A percentile compares a stretch with the other conserved stretches of the same genome.
These are phyloP conservation scores for Perca schrenkii DNA, from an alignment of 2,113 vertebrate genomes.

Conservation along the genomic window DNA sequence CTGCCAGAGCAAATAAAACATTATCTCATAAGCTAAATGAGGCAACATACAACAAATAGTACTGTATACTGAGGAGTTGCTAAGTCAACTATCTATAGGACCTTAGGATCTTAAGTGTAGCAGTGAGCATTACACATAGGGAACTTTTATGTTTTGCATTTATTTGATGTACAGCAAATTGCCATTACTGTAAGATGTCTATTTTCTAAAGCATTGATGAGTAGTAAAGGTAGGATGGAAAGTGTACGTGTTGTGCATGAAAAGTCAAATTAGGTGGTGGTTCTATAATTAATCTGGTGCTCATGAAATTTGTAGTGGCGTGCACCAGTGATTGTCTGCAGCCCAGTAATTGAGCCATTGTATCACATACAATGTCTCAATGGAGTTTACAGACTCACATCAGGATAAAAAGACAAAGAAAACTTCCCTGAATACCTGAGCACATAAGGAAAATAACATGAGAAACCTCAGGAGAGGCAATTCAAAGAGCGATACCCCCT, in stretches of 20 bases:
- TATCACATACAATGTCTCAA: constrained; percentile 2
- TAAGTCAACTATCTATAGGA: constrained; percentile 37
- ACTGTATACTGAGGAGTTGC: constrained; percentile 6
- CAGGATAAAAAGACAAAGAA: neutral
- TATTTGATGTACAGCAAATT: constrained; percentile 7
- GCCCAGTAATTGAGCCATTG: constrained; percentile 14
- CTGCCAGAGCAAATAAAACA: too few relatives aligned
- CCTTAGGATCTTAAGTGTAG: constrained; percentile 24
- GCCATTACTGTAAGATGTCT: neutral
- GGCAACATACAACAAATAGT: constrained; percentile 14
- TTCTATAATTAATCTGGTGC: neutral
- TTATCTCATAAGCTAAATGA: constrained; percentile 19
- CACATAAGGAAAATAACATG: constrained; percentile 13
- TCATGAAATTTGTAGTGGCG: constrained; percentile 16
- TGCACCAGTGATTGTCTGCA: neutral
- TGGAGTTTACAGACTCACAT: constrained; percentile 15
- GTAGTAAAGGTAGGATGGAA: neutral
- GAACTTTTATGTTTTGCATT: constrained; percentile 2
- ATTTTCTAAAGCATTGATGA: neutral
- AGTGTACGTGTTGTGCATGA: neutral
- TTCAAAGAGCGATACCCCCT: constrained; percentile 2
- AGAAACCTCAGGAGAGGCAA: constrained; percentile 8
- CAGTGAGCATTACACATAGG: constrained; percentile 11
- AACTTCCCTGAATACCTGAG: neutral
- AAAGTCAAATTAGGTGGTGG: neutral